Conservation (phyloP, 1,140 invertebrate species). For the Solenopsis invicta region DNA sequence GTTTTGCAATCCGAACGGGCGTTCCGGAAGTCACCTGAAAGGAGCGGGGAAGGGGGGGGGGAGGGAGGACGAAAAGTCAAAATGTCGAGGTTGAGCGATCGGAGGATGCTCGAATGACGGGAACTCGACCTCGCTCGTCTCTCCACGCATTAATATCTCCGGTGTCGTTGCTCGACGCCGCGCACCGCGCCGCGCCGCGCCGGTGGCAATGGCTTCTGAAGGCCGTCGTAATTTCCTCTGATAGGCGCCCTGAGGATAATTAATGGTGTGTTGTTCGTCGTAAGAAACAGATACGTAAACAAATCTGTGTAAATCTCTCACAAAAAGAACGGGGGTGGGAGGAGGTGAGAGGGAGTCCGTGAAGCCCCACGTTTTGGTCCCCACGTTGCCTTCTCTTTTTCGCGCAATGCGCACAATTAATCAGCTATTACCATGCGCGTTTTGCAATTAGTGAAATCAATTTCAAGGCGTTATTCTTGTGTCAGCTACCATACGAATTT, state of each 20-base stretch:
- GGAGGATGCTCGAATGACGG: constrained; percentile 4
- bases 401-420: constrained; percentile 13
- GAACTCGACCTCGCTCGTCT: neutral
- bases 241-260: neutral
- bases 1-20: constrained; percentile 15
- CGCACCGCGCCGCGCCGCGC: neutral
- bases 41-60: no score
- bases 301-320: neutral
- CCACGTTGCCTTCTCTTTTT: neutral
- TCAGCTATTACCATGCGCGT: constrained; percentile 21
- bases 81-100: constrained; percentile 19
- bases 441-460: constrained; percentile 40
- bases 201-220: constrained; percentile 2
- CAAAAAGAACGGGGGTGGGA: no score
- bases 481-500: neutral
- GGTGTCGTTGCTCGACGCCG: constrained; percentile 4
- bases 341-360: no score
- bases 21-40: neutral
- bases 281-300: constrained; percentile 23
- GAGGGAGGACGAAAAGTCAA: neutral
- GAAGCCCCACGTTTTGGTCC: neutral
- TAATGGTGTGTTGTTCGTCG: neutral
- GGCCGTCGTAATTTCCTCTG: constrained; percentile 7
- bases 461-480: constrained; percentile 26
- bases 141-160: neutral